Evolutionary conservation across 2,113 vertebrate genomes (phyloP), one percentile per base, ranked within the genome.

Genomic region (Pagrus major): DNA sequence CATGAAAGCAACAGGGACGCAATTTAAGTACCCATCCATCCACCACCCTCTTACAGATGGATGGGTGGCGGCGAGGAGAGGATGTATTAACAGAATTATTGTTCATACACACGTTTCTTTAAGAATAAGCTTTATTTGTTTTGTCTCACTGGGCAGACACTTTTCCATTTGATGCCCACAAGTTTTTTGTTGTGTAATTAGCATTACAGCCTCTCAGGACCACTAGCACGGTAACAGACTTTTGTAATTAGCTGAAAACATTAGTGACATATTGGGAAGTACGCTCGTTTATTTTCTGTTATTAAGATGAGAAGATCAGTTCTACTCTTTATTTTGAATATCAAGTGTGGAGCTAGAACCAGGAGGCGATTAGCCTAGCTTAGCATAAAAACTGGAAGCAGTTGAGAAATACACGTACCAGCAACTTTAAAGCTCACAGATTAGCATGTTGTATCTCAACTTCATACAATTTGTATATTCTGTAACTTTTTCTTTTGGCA

Each of bases 1-100:
- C 88, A 93, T 91, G 86, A 94, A 94, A 93, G 92, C 80, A 69
- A 83, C 67, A n/a, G 84, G 81, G 63, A 85, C 12, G 59, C 86
- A 79, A 77, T 69, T 71, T 49, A 90, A 80, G 66, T 9, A 68
- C 47, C 47, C 63, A 6, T 59, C 71, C 73, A 29, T 78, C 63
- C 60, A 35, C 8, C 77, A 49, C 14, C 42, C 55, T 46, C 2
- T 11, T 27, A 49, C 31, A 73, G 58, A 70, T 6, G 18, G 39
- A 41, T 29, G 64, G 25, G 10, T 31, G 56, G 31, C 12, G 65
- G 42, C 25, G 37, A 9, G 12, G 31, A 44, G 12, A 31, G 27
- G 29, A 44, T 9, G 52, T 31, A 35, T 47, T 61, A 9, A 66
- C 14, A 31, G 31, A 54, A 52, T 10, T 33, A 21, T 46, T 25